Evolutionary conservation across 2,797 vertebrate species (phyloP).

Genomic region (Martes flavigula): DNA sequence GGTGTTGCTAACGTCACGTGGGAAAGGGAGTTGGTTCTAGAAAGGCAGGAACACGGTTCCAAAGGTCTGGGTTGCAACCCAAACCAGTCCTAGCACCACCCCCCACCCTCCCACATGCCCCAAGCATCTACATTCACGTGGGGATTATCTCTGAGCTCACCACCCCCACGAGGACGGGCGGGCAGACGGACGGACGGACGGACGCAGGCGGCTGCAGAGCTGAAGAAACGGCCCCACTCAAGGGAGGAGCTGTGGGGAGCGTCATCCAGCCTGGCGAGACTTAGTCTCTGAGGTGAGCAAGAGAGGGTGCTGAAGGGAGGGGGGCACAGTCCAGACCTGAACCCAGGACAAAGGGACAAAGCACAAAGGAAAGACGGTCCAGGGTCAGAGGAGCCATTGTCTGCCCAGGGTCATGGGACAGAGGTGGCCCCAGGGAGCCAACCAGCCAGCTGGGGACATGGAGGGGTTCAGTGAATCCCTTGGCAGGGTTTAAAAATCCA

Average conservation of each 20-base stretch:
- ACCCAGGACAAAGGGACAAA: neutral
- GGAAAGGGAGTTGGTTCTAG: neutral
- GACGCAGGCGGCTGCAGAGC: accelerated
- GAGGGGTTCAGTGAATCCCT: neutral
- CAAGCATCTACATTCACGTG: neutral
- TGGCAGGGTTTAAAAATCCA: neutral
- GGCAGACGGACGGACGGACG: accelerated
- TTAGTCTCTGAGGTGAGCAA: neutral
- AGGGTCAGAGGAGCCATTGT: neutral
- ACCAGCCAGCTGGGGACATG: accelerated
- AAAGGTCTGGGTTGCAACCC: neutral
- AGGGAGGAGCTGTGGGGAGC: neutral
- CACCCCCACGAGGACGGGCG: accelerated
- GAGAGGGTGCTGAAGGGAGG: neutral
- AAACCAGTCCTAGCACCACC: neutral
- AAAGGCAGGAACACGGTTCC: neutral
- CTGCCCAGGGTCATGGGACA: neutral
- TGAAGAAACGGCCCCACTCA: neutral
- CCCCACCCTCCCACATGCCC: neutral
- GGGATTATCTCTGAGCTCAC: neutral
- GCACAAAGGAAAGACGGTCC: neutral
- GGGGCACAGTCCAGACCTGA: too few relatives aligned
- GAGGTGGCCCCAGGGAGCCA: neutral
- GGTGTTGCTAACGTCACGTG: neutral
- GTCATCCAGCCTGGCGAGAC: accelerated